Evolutionary conservation across 2,888 invertebrate species (phyloP), one percentile per base, ranked within the genome.

Genomic region (Amblyteles armatorius): DNA sequence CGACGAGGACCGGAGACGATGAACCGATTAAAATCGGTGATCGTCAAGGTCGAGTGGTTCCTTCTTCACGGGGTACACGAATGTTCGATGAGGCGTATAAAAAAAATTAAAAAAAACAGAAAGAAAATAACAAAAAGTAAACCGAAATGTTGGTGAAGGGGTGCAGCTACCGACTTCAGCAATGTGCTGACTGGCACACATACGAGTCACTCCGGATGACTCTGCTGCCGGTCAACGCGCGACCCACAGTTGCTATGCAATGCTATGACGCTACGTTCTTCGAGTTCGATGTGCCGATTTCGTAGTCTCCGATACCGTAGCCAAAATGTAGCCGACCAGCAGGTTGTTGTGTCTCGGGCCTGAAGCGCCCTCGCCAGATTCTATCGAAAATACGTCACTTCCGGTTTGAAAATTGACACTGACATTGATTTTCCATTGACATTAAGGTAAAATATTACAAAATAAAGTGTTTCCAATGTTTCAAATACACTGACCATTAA

Each of bases 211-310:
- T 90, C 89, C 86, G 87, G 89, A 86, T 85, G 87, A 88, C 89
- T 88, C 84, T 85, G 88, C 88, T 88, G 88, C 86, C 90, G 90
- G 91, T 92, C 91, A 91, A 92, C 92, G 91, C 91, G 88, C 88
- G 67, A 79, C 82, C 9, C 50, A 91, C 91, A 91, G 90, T 92
- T 92, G 92, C 93, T 91, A 91, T 91, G 92, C 93, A 92, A 92
- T 93, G 92, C 89, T 92, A 93, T 92, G 93, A 93, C 92, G 92
- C 68, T 92, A 90, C 89, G 87, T 89, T 90, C 89, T 88, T 90
- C 88, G 90, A 87, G 90, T 92, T 90, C 90, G 88, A 91, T 90
- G 92, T 91, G 93, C 93, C 92, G 44, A 91, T 92, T 93, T 93
- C 67, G 68, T 11, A 22, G 22, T 13, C 22, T 13, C 57, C 4